A percentile compares a stretch with the other conserved stretches of the same genome.
phyloP scores from a whole-genome alignment of 2,797 vertebrate genomes.

The Agapornis canus region DNA sequence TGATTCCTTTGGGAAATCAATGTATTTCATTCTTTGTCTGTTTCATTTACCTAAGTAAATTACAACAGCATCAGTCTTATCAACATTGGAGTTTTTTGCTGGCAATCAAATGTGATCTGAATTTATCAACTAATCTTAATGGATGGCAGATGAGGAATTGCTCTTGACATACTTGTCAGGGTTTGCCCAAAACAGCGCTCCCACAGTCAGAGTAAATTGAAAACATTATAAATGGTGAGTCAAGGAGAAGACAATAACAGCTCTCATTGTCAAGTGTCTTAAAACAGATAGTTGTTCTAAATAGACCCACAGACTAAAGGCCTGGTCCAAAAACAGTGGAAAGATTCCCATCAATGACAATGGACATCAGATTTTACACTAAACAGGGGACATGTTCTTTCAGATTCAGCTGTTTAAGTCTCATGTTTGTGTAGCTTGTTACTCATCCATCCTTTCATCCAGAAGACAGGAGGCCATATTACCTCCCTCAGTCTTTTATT shows the following conservation, averaged over 20 bases:
- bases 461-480: not conserved
- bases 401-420: not conserved
- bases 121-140: conserved; percentile 22
- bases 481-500: not conserved
- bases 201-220: not conserved
- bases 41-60: conserved; percentile 47
- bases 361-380: not conserved
- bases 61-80: not conserved
- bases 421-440: not conserved
- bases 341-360: not conserved
- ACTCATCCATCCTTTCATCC: not conserved
- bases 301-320: not conserved
- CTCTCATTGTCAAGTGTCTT: not conserved
- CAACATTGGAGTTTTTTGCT: not conserved
- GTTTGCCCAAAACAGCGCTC: not conserved
- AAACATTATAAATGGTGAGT: not conserved
- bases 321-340: not conserved
- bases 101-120: conserved; percentile 17
- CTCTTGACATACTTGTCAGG: not conserved
- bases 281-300: not conserved
- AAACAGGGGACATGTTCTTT: not conserved
- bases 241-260: not conserved
- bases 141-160: not conserved
- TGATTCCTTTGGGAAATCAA: conserved; percentile 24
- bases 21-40: not conserved